These are phyloP conservation scores for Indicator indicator DNA, from an alignment of 2,113 vertebrate species.

Conservation along the genomic window DNA sequence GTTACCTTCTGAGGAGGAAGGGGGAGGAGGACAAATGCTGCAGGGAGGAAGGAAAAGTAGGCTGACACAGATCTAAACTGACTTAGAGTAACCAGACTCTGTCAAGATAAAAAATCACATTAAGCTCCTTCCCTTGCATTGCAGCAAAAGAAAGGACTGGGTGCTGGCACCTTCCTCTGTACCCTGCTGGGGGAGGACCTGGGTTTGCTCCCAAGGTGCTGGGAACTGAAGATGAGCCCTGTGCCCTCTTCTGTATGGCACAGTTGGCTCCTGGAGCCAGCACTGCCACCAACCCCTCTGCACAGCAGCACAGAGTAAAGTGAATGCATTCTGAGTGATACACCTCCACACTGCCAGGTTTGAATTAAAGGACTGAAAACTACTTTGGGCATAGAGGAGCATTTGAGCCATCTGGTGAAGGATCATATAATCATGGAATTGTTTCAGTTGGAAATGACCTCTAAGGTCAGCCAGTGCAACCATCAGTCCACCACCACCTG, in stretches of 20 bases:
- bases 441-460: too few relatives aligned
- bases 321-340: accelerated
- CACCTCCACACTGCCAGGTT: background rate
- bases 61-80: background rate
- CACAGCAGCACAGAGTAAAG: background rate
- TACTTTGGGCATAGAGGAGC: accelerated
- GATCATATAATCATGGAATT: too few relatives aligned
- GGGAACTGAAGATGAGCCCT: background rate
- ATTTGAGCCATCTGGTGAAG: too few relatives aligned
- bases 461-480: too few relatives aligned
- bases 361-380: background rate
- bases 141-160: background rate
- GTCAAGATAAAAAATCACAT: background rate
- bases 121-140: background rate
- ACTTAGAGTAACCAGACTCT: background rate
- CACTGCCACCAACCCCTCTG: background rate
- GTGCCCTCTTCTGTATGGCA: accelerated
- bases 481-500: too few relatives aligned
- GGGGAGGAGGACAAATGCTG: background rate
- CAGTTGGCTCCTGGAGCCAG: background rate
- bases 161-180: background rate
- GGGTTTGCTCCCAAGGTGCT: background rate
- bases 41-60: background rate
- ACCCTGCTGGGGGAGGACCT: accelerated
- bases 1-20: slow-evolving; percentile 28